phyloP scores from a whole-genome alignment of 2,888 invertebrate species.

The Piscicola geometra region DNA sequence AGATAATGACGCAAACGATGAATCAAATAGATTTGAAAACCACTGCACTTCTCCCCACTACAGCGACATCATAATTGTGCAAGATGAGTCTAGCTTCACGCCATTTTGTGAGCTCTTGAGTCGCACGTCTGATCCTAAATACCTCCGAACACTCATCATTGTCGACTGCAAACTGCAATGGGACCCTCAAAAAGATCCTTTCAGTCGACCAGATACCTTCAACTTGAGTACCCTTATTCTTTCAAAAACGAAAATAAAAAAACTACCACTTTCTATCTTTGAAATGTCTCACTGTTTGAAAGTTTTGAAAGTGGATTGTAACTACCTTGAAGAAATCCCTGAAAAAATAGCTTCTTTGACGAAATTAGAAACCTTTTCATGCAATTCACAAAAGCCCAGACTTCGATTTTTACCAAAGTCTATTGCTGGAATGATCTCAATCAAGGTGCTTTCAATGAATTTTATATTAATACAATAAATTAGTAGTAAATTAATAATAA shows the following conservation, averaged over 20 bases:
- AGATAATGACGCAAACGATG: constrained; percentile 10
- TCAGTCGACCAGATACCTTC: neutral
- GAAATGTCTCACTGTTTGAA: constrained; percentile 41
- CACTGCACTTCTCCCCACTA: constrained; percentile 6
- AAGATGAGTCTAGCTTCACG: constrained; percentile 43
- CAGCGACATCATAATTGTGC: constrained; percentile 43
- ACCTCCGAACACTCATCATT: constrained; percentile 40
- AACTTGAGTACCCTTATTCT: constrained; percentile 32
- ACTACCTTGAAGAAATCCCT: constrained; percentile 43
- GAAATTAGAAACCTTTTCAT: constrained; percentile 42
- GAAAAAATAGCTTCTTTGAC: constrained; percentile 40
- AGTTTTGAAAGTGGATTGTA: constrained; percentile 44
- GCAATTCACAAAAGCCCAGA: constrained; percentile 44
- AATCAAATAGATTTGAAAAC: neutral
- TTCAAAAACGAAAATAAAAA: constrained; percentile 38
- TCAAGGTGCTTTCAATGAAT: constrained; percentile 29
- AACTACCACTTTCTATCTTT: constrained; percentile 42
- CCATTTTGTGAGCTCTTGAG: constrained; percentile 41
- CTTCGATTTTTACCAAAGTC: constrained; percentile 40
- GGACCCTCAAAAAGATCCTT: constrained; percentile 27
- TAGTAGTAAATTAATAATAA: too few species aligned
- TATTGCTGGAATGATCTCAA: constrained; percentile 39
- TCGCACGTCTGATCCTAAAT: constrained; percentile 39
- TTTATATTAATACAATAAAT: too few species aligned
- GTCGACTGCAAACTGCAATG: constrained; percentile 42